Evolutionary conservation across 2,888 invertebrate species (phyloP).

Genomic region (Tolmerus cingulatus): DNA sequence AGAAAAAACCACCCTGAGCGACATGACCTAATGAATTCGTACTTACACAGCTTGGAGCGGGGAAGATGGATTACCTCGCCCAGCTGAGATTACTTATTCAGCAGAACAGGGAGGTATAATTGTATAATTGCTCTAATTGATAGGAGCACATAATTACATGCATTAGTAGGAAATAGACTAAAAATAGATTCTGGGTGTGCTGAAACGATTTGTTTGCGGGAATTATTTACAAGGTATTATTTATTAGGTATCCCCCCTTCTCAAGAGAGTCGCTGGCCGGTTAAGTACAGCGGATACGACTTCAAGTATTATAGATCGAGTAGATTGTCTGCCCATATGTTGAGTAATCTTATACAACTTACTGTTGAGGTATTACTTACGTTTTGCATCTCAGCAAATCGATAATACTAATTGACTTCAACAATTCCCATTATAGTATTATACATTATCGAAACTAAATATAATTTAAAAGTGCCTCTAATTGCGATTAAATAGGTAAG

Average conservation of each 20-base stretch:
- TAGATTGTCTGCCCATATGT: neutral
- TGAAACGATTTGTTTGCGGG: neutral
- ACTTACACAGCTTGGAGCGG: neutral
- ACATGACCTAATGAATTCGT: neutral
- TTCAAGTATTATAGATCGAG: neutral
- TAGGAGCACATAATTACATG: neutral
- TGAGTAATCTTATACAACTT: neutral
- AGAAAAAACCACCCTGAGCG: neutral
- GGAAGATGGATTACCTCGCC: neutral
- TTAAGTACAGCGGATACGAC: neutral
- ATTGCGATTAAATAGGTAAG: too few species aligned
- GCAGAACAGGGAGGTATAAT: neutral
- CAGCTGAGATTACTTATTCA: neutral
- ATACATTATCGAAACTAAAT: too few species aligned
- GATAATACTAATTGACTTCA: too few species aligned
- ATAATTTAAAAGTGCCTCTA: too few species aligned
- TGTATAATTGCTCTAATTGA: slow-evolving; percentile 1
- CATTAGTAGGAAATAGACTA: neutral
- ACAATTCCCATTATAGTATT: too few species aligned
- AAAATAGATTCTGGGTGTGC: neutral
- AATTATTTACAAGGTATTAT: neutral
- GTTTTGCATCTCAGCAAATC: too few species aligned
- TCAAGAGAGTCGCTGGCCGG: neutral
- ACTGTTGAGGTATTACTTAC: neutral
- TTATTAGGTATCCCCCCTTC: too few species aligned